These are phyloP conservation scores for Leucophenga maculata DNA, from an alignment of 2,888 invertebrate species.

Conservation along the genomic window DNA sequence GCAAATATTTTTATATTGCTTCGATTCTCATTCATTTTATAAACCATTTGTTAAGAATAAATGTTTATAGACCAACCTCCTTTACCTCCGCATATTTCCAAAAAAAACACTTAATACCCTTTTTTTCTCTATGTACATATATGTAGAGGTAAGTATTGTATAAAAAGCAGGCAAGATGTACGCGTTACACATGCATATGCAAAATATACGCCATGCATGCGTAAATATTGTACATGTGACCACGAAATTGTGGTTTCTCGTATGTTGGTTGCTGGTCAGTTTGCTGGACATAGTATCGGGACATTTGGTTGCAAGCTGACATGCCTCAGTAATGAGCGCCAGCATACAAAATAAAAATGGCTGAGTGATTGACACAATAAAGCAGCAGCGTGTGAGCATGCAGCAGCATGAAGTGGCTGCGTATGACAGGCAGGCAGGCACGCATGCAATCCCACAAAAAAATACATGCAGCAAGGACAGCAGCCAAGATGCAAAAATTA, in stretches of 20 bases:
- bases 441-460: no score
- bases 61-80: no score
- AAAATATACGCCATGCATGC: constrained; percentile 18
- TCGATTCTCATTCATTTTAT: no score
- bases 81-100: no score
- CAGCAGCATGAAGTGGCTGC: neutral
- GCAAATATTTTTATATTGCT: no score
- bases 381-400: neutral
- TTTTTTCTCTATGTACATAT: constrained; percentile 14
- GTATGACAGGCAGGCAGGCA: neutral
- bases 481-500: neutral
- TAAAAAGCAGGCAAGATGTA: neutral
- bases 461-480: neutral
- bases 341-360: neutral
- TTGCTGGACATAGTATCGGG: neutral
- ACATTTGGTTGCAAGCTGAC: neutral
- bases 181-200: neutral
- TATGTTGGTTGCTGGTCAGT: neutral
- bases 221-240: constrained; percentile 20
- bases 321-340: neutral
- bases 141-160: neutral
- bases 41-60: no score
- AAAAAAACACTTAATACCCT: no score
- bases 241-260: constrained; percentile 18
- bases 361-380: neutral